A percentile compares a stretch with the other conserved stretches of the same genome.
Evolutionary conservation across 2,888 invertebrate genomes (phyloP).

Genomic region (Zelleria hepariella): DNA sequence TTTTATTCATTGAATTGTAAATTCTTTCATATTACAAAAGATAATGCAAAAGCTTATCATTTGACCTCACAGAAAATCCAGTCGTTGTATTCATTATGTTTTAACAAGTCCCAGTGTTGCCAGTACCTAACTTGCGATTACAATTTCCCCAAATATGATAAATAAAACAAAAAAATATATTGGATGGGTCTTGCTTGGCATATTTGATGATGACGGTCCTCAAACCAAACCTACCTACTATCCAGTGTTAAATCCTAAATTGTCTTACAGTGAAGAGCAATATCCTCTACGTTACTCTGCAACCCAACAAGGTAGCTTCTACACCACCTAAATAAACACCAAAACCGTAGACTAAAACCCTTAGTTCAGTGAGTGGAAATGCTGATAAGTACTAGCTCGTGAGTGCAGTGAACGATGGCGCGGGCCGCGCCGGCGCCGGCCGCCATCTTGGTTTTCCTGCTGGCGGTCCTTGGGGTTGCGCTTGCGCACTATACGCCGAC

Average conservation of each 20-base stretch:
- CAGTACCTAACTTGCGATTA: not conserved
- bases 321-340: not conserved
- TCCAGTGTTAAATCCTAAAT: no score
- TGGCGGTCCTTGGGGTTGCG: constrained; percentile 34
- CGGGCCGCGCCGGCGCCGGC: constrained; percentile 39
- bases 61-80: no score
- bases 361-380: constrained; percentile 28
- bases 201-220: no score
- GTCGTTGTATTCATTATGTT: not conserved
- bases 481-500: constrained; percentile 80
- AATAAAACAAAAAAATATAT: not conserved
- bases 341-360: not conserved
- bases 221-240: no score
- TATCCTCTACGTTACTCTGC: constrained; percentile 19
- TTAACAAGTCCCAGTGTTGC: not conserved
- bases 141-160: not conserved
- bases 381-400: constrained; percentile 66
- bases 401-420: constrained; percentile 43
- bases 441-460: constrained; percentile 42
- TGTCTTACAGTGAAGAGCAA: constrained; percentile 12
- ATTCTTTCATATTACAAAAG: no score
- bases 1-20: no score
- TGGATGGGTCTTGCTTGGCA: not conserved
- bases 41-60: no score
- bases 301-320: not conserved